Base-by-base conservation (phyloP, 2,113 vertebrate species). In the Sciurus niger region DNA sequence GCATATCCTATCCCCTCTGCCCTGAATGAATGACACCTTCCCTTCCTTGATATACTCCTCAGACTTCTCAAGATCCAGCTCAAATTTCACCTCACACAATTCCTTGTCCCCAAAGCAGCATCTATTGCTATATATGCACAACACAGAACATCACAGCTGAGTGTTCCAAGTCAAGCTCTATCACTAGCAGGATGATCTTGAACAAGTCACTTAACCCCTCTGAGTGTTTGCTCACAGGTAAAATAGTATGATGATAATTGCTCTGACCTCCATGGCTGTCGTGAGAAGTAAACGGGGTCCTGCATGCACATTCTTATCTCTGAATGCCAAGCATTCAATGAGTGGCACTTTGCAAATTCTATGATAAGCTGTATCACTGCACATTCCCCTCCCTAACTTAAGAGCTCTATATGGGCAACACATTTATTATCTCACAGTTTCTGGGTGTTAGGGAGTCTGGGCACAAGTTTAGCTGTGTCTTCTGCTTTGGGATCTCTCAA, bases 191-290 rank as follows among this genome's bases (percentile, higher is more conserved):
- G 73, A 72, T n/a, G 11, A 76, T 65, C 86, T 63, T 53, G 78
- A 97, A 46, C 14, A 28, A 90, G 72, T n/a, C 82, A 84, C 77
- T 93, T 67, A 72, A 87, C 32, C 72, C 87, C 90, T 72, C 37
- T n/a, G 32, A 91, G 79, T 63, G 17, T 78, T 65, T 37, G 73
- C 73, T 73, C 6, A 0, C 25, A 55, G 68, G 68, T 40, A 25
- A 67, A 76, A 89, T 67, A 48, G 84, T 48, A 32, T 51, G 76
- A 40, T 53, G 14, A 51, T 25, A 72, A 87, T 25, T 30, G 34
- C 78, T 92, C 53, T 92, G 84, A 68, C 48, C 53, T 53, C 67
- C 1, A 0, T 43, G 0, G 28, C 80, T 25, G 43, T 16, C 20
- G 40, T 22, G 48, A 83, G 51, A 17, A 58, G 6, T 30, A 90